Conservation (phyloP, 2,797 vertebrate species). For the Epinephelus awoara region DNA sequence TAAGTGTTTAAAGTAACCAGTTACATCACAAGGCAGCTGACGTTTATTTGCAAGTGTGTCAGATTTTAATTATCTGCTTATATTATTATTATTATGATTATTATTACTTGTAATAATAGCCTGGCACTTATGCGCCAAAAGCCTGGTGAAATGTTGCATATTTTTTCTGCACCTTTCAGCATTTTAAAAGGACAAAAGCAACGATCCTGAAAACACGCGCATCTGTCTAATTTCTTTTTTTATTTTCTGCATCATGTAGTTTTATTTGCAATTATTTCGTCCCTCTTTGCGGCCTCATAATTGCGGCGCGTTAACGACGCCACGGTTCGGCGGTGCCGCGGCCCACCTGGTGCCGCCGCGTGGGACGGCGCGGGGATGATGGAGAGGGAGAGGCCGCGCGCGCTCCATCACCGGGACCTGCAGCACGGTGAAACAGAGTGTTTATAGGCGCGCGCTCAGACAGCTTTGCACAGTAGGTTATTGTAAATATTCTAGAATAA, state of each 20-base stretch:
- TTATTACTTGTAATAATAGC: conserved; percentile 1
- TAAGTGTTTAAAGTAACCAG: no score
- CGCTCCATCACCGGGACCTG: neutral
- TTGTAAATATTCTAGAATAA: neutral
- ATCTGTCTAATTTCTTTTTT: conserved; percentile 96
- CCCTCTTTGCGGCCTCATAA: conserved; percentile 87
- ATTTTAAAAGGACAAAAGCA: conserved; percentile 89
- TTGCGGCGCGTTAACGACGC: conserved; percentile 84
- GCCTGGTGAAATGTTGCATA: conserved; percentile 29
- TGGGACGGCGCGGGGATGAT: conserved; percentile 43
- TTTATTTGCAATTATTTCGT: conserved; percentile 94
- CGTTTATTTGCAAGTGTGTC: neutral
- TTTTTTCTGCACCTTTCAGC: conserved; percentile 77
- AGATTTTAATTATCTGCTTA: neutral
- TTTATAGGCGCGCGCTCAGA: neutral
- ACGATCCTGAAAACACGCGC: conserved; percentile 93
- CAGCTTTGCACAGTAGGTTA: neutral
- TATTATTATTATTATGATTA: conserved; percentile 19
- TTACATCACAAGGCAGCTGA: neutral
- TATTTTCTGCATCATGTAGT: conserved; percentile 96
- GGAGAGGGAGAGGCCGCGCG: conserved; percentile 39
- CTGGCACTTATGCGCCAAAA: neutral
- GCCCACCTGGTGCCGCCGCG: conserved; percentile 85
- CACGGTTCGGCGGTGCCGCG: conserved; percentile 82
- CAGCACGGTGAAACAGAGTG: neutral